Evolutionary conservation across 2,797 vertebrate genomes (phyloP).

Genomic region (Manis pentadactyla): DNA sequence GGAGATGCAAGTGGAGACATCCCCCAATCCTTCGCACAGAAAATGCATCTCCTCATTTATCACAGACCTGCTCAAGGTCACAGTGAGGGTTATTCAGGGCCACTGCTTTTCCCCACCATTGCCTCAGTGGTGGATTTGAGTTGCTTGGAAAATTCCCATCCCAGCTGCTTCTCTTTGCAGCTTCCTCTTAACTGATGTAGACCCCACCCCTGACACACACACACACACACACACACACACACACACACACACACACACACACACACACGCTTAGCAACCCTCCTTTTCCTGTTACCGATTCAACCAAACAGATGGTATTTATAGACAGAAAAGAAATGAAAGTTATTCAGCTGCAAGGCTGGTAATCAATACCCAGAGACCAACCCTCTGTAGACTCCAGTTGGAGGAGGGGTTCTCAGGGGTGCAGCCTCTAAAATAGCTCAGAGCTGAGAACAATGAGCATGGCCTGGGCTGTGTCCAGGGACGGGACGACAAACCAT

Average conservation of each 20-base stretch:
- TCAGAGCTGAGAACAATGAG: not conserved
- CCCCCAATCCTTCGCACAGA: not conserved
- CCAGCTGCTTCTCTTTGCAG: not conserved
- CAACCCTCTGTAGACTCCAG: not conserved
- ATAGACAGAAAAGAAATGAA: slow-evolving; percentile 34
- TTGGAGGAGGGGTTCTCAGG: not conserved
- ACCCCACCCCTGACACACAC: fast-evolving
- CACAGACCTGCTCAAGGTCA: not conserved
- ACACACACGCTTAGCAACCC: not conserved
- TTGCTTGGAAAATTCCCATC: not conserved
- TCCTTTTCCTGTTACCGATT: not conserved
- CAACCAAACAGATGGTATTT: slow-evolving; percentile 52
- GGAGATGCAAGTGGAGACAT: not conserved
- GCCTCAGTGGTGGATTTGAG: not conserved
- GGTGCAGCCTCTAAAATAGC: not conserved
- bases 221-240: not conserved
- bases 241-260: not conserved
- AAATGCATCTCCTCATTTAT: not conserved
- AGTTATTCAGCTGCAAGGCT: slow-evolving; percentile 43
- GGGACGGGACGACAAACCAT: not conserved
- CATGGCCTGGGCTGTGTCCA: not conserved
- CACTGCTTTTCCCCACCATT: not conserved
- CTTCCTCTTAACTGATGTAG: not conserved
- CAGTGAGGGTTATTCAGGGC: not conserved
- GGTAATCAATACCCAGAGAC: slow-evolving; percentile 43